These are phyloP conservation scores for Protobothrops flavoviridis DNA, from an alignment of 2,113 vertebrate genomes.

Conservation along the genomic window DNA sequence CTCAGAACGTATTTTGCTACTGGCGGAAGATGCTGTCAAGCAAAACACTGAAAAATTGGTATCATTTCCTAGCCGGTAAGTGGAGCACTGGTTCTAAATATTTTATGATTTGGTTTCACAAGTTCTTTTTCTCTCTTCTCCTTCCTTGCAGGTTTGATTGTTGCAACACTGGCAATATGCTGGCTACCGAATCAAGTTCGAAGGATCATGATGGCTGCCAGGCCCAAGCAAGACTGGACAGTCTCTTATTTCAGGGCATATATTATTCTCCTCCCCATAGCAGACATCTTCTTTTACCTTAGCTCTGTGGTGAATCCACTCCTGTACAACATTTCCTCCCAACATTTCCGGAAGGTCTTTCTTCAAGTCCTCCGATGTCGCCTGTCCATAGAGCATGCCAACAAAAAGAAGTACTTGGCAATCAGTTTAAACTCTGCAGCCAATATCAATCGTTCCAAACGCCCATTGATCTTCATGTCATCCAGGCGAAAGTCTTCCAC, in stretches of 20 bases:
- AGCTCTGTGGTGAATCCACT: conserved; percentile 94
- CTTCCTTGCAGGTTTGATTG: conserved; percentile 79
- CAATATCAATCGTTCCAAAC: conserved; percentile 37
- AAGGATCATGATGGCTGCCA: conserved; percentile 84
- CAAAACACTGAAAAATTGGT: conserved; percentile 60
- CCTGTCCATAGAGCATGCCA: conserved; percentile 79
- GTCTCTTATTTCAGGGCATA: conserved; percentile 76
- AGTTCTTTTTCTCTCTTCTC: conserved; percentile 24
- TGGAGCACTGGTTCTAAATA: conserved; percentile 44
- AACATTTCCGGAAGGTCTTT: conserved; percentile 87
- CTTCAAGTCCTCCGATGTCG: conserved; percentile 83
- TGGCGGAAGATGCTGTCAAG: conserved; percentile 65
- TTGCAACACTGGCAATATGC: conserved; percentile 81
- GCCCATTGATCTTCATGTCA: conserved; percentile 62
- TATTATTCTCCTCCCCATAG: conserved; percentile 80
- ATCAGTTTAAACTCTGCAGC: not conserved
- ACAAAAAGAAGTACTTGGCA: conserved; percentile 69
- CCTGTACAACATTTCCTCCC: conserved; percentile 91
- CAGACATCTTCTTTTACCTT: conserved; percentile 91
- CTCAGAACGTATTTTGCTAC: conserved; percentile 46
- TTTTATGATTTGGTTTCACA: not conserved
- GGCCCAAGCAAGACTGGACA: conserved; percentile 84
- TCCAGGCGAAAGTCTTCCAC: conserved; percentile 43
- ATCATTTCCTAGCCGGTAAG: conserved; percentile 58
- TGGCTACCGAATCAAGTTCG: conserved; percentile 93